Conservation (phyloP, 2,113 vertebrate genomes). For the Centropus bengalensis region DNA sequence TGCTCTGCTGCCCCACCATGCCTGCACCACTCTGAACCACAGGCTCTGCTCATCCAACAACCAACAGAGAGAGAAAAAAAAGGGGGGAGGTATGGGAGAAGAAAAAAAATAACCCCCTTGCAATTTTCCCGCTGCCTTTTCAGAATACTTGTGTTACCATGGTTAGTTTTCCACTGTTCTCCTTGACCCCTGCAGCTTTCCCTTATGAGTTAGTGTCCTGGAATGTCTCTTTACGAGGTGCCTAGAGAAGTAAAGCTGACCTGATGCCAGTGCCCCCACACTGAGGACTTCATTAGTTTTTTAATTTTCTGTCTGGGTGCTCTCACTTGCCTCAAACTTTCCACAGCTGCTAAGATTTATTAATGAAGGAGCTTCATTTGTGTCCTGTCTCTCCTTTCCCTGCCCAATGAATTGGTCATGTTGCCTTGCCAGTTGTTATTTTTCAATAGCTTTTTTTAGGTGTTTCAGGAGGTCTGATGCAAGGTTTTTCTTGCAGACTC, state of each 20-base stretch:
- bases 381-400: constrained; percentile 31
- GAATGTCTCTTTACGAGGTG: constrained; percentile 86
- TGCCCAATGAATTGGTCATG: background rate
- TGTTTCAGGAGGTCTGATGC: background rate
- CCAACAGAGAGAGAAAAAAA: background rate
- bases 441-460: background rate
- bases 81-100: fast-evolving
- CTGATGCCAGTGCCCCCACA: constrained; percentile 81
- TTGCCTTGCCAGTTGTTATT: background rate
- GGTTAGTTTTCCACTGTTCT: constrained; percentile 73
- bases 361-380: constrained; percentile 53
- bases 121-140: constrained; percentile 32
- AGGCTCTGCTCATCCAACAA: background rate
- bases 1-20: background rate
- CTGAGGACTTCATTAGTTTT: constrained; percentile 85
- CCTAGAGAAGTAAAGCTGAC: constrained; percentile 79
- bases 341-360: constrained; percentile 78
- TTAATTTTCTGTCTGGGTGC: constrained; percentile 86
- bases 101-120: background rate
- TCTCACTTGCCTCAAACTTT: constrained; percentile 80
- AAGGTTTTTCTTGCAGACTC: background rate
- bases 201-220: constrained; percentile 83
- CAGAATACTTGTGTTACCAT: constrained; percentile 68
- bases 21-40: background rate
- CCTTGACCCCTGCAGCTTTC: constrained; percentile 76